Base-by-base conservation (phyloP, 2,888 invertebrate species). In the Drosophila infuscata region DNA sequence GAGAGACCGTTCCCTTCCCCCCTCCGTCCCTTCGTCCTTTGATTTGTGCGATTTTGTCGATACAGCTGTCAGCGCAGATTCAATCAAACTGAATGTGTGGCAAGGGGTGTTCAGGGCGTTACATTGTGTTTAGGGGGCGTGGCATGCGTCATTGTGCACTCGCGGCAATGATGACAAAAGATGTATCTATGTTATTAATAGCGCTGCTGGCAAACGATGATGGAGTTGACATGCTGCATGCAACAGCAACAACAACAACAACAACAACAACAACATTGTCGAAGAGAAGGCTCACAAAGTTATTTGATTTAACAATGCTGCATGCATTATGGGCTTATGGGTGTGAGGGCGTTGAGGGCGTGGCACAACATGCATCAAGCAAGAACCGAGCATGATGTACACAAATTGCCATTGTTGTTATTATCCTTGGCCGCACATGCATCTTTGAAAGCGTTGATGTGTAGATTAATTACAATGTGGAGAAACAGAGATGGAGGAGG, bases 121-220 rank as follows among this genome's bases (percentile, higher is more conserved):
- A 25, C 15, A 25, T 46, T 46, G 46, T 20, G 15, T 25, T 15
- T 46, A 8, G 33, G 15, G 46, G 66, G 59, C 46, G 70, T 63
- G 59, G 62, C 52, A 36, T 20, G 33, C 35, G 35, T 17, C 36
- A 6, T 15, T 38, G n/a, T 41, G 29, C 25, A 43, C 70, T 65
- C 72, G 74, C 76, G 72, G 59, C 76, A 78, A 75, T 67, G 75
- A 63, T 75, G 78, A 80, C 78, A 89, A 85, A 88, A 88, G 77
- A 78, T 89, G 80, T 78, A 88, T 87, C 84, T 76, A 86, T 83
- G 89, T 89, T 87, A 87, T 90, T 83, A 87, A 87, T 87, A 90
- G 90, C 80, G 81, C 85, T 86, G n/a, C 68, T 82, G 85, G 89
- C 88, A 79, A 84, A 89, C 77, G 77, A 77, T 82, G 88, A 78